Percentiles rank a stretch among this genome's conserved stretches.
These are phyloP conservation scores for Palythoa heliodiscus DNA, from an alignment of 92 coral and sea anemone genomes.

Conservation along the genomic window DNA sequence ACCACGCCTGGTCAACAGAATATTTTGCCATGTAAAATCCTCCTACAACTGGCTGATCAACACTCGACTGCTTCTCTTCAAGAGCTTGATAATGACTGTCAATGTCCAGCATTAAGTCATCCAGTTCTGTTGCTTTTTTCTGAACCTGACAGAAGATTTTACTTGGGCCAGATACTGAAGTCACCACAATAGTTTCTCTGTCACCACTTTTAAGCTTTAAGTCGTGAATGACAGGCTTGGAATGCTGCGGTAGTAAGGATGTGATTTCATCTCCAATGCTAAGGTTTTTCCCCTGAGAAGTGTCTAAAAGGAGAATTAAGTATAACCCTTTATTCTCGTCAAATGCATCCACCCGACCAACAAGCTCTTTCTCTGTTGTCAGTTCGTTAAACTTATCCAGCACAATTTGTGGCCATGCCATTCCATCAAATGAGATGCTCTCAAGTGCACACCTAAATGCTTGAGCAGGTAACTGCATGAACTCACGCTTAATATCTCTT, in stretches of 20 bases:
- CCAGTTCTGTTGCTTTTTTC: background rate
- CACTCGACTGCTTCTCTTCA: slow-evolving; percentile 55
- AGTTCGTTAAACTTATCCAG: slow-evolving; percentile 75
- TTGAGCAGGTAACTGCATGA: slow-evolving; percentile 78
- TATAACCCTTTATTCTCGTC: slow-evolving; percentile 34
- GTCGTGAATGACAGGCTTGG: slow-evolving; percentile 15
- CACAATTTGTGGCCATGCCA: slow-evolving; percentile 53
- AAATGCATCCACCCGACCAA: slow-evolving; percentile 77
- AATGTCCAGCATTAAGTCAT: background rate
- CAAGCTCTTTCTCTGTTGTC: slow-evolving; percentile 84
- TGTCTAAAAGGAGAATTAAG: slow-evolving; percentile 65
- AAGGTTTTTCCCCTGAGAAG: slow-evolving; percentile 70
- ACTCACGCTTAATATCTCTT: slow-evolving; percentile 71
- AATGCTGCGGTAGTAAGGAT: slow-evolving; percentile 48
- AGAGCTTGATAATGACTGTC: slow-evolving; percentile 61
- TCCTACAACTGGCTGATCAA: slow-evolving; percentile 58
- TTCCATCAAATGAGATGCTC: slow-evolving; percentile 13
- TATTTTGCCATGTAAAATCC: slow-evolving; percentile 60
- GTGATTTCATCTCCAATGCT: slow-evolving; percentile 70
- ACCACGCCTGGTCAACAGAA: slow-evolving; percentile 90
- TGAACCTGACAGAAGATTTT: slow-evolving; percentile 55
- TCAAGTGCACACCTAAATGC: slow-evolving; percentile 79
- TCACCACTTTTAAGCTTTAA: slow-evolving; percentile 24
- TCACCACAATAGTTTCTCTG: slow-evolving; percentile 30
- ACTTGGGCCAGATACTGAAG: background rate